These are phyloP conservation scores for Dolomedes plantarius DNA, from an alignment of 2,888 invertebrate genomes.

Conservation along the genomic window DNA sequence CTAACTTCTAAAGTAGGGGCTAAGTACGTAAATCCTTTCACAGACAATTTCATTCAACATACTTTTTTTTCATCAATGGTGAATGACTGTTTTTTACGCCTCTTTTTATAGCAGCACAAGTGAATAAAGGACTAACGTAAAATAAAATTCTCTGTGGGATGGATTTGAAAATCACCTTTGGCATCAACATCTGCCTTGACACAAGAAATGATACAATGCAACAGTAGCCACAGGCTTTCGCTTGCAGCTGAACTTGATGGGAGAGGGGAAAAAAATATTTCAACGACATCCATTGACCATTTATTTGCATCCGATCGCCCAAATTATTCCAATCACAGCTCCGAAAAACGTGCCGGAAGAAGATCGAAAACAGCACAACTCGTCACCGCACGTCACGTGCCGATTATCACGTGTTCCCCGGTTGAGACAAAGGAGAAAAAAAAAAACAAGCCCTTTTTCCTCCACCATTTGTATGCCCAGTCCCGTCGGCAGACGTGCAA, in stretches of 20 bases:
- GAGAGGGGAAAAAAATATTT: neutral
- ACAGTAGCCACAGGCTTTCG: neutral
- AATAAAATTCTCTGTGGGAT: no score
- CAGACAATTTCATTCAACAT: no score
- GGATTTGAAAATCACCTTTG: no score
- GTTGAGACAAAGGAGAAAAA: slow-evolving; percentile 11
- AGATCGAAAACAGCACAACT: slow-evolving; percentile 6
- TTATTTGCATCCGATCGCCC: neutral
- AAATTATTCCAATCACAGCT: slow-evolving; percentile 25
- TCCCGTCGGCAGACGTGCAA: slow-evolving; percentile 49
- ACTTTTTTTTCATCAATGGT: no score
- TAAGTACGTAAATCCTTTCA: no score
- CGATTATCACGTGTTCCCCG: slow-evolving; percentile 24
- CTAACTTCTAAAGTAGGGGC: no score
- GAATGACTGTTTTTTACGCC: no score
- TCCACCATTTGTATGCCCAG: slow-evolving; percentile 50
- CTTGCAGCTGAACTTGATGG: neutral
- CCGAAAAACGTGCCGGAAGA: slow-evolving; percentile 16
- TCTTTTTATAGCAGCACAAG: no score
- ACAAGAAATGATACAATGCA: neutral
- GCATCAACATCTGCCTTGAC: neutral
- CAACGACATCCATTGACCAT: neutral
- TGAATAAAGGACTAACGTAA: no score
- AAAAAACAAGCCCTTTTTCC: neutral
- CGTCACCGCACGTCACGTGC: slow-evolving; percentile 40